Percentiles rank a stretch among this genome's conserved stretches.
These are phyloP conservation scores for Megalops cyprinoides DNA, from an alignment of 2,797 vertebrate genomes.

Conservation along the genomic window DNA sequence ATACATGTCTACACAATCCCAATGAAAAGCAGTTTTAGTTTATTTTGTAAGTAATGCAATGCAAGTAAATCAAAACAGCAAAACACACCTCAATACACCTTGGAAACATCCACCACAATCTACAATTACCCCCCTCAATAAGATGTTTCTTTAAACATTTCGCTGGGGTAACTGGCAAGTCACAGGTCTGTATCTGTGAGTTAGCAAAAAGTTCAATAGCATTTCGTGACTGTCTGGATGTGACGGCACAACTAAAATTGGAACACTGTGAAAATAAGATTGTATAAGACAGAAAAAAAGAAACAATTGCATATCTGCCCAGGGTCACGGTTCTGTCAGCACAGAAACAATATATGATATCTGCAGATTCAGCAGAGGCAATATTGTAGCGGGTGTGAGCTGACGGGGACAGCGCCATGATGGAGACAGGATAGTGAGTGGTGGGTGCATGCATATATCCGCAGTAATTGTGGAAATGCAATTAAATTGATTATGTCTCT, in stretches of 20 bases:
- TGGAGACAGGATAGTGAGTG: slow-evolving; percentile 61
- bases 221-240: slow-evolving; percentile 4
- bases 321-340: slow-evolving; percentile 66
- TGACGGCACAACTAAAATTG: background rate
- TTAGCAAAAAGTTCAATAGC: background rate
- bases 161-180: background rate
- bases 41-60: no score
- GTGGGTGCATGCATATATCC: slow-evolving; percentile 4
- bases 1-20: no score
- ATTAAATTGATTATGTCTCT: slow-evolving; percentile 66
- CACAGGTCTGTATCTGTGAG: background rate
- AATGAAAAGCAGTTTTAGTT: no score
- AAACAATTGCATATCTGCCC: slow-evolving; percentile 65
- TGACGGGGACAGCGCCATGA: slow-evolving; percentile 71
- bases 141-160: background rate
- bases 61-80: no score
- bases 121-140: background rate
- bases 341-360: slow-evolving; percentile 66
- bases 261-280: slow-evolving; percentile 24
- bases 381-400: slow-evolving; percentile 67
- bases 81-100: no score
- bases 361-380: slow-evolving; percentile 53
- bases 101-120: background rate
- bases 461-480: background rate
- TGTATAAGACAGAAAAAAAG: slow-evolving; percentile 51